Evolutionary conservation across 2,888 invertebrate species (phyloP), one percentile per base, ranked within the genome.

Genomic region (Calliopum simillimum): DNA sequence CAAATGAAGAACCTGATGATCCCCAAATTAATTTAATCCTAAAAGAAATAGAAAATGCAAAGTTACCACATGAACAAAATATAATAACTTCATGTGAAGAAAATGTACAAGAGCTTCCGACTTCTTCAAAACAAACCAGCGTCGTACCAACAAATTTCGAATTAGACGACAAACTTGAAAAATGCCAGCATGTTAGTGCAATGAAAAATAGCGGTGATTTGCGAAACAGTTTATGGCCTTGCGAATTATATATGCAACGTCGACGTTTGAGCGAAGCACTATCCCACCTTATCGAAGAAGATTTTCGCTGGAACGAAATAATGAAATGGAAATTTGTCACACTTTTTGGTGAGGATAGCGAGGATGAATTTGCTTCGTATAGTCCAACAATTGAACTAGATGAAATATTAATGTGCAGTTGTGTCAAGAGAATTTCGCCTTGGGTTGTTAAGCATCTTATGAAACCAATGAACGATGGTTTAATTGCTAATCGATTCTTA

Each of bases 391-490:
- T 85, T 5, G 85, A 85, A 73, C 68, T 85, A 44, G 79, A 85
- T 73, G 81, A 85, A 61, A 76, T 81, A 1, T 73, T 85, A 21
- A 75, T 81, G 41, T 73, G 78, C 63, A 85, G 85, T 71, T 85
- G 85, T 65, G 79, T 82, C 53, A 75, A 79, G 33, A 83, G 85
- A 8, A 83, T 85, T 56, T 82, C 85, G 0, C 83, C 84, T 0
- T 85, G 84, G 84, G 80, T 85, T 23, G 85, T 85, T 4, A 77
- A 81, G 4, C 75, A 84, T 68, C 76, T 85, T 43, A 85, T 85
- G 85, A 75, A 75, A 19, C 85, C 85, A 3, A 74, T 85, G 74
- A 78, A 77, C 43, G 81, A 83, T 47, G 84, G 84, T 0, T 71
- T 85, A 3, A 85, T 85, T 47, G 81, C 75, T 14, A 84, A 85